These are phyloP conservation scores for Allolobophora icterica DNA, from an alignment of 2,888 invertebrate species.

Conservation along the genomic window DNA sequence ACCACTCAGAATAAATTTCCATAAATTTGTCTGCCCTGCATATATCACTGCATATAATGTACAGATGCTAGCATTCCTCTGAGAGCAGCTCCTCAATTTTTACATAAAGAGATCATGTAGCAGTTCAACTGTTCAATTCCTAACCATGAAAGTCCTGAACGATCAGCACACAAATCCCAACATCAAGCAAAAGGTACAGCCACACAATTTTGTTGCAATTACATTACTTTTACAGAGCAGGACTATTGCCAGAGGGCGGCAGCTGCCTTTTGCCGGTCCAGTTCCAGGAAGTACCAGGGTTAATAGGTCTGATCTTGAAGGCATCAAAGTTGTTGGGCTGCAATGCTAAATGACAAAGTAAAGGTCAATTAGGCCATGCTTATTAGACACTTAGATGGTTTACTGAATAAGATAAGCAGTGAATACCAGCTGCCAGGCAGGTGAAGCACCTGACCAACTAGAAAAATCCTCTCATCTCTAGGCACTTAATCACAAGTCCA, in stretches of 20 bases:
- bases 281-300: not conserved
- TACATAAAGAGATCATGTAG: not conserved
- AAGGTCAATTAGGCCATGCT: not conserved
- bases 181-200: too few species aligned
- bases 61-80: not conserved
- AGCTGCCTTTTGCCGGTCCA: not conserved
- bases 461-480: not conserved
- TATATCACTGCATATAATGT: not conserved
- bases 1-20: not conserved
- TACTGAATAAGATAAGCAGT: too few species aligned
- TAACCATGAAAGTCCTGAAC: not conserved
- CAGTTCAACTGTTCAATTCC: not conserved
- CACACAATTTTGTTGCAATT: not conserved
- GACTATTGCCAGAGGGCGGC: not conserved
- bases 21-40: not conserved
- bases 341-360: conserved; percentile 1
- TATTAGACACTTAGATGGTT: not conserved
- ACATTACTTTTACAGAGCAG: not conserved
- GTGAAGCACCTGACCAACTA: not conserved
- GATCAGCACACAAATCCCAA: not conserved
- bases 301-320: not conserved
- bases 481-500: conserved; percentile 17
- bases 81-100: not conserved
- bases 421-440: too few species aligned
- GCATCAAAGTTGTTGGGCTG: not conserved